phyloP scores from a whole-genome alignment of 2,888 invertebrate genomes.

The Ormyrus rosae region DNA sequence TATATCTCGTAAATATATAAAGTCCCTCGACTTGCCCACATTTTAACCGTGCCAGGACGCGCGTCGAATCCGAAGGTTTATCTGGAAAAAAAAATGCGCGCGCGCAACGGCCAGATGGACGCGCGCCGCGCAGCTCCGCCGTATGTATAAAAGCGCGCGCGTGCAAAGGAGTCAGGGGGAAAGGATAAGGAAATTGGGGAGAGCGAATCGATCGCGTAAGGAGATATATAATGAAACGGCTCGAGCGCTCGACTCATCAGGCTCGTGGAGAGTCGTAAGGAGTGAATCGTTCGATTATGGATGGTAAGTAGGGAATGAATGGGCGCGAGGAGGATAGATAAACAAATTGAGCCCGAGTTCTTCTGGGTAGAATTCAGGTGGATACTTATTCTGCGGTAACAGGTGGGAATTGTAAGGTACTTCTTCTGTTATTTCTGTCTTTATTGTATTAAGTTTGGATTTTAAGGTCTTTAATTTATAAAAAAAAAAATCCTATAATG shows the following conservation, averaged over 20 bases:
- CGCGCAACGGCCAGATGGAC: background rate
- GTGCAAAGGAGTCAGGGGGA: background rate
- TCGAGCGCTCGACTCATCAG: conserved; percentile 27
- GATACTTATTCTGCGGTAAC: too few species aligned
- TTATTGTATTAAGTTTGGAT: too few species aligned
- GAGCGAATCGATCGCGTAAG: conserved; percentile 22
- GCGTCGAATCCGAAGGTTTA: conserved; percentile 28
- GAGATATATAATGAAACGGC: conserved; percentile 33
- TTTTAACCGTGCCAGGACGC: conserved; percentile 8
- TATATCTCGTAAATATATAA: conserved; percentile 40
- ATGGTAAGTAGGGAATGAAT: background rate
- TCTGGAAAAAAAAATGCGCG: conserved; percentile 15
- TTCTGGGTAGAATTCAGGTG: too few species aligned
- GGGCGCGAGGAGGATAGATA: background rate
- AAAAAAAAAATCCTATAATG: too few species aligned
- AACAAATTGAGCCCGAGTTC: too few species aligned
- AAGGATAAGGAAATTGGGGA: background rate
- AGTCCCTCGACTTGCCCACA: conserved; percentile 5
- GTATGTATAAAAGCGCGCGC: background rate
- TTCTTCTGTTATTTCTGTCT: too few species aligned
- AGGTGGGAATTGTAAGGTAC: too few species aligned
- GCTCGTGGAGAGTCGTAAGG: background rate
- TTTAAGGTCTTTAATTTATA: too few species aligned
- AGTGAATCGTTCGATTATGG: conserved; percentile 18
- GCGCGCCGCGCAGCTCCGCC: too few species aligned